Percentiles rank a stretch among this genome's conserved stretches.
Evolutionary conservation across 2,113 vertebrate species (phyloP).

Genomic region (Crotalus viridis): DNA sequence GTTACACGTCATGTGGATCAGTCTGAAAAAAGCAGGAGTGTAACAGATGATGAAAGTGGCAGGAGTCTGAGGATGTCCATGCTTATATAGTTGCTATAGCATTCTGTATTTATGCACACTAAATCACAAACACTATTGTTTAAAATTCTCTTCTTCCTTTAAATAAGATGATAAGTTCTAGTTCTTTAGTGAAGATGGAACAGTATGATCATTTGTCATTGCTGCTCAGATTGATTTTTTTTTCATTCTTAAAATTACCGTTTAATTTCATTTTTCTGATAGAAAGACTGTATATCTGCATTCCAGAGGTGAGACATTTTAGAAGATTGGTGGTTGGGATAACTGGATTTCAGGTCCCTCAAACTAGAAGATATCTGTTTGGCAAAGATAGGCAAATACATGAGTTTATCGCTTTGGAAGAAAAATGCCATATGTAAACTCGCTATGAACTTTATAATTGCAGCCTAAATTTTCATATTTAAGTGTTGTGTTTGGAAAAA

Average conservation of each 20-base stretch:
- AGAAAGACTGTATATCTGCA: not conserved
- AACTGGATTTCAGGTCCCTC: not conserved
- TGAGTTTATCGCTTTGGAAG: not conserved
- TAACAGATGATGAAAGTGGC: not conserved
- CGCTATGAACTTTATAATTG: not conserved
- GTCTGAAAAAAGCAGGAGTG: not conserved
- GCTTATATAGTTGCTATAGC: not conserved
- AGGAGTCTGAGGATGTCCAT: not conserved
- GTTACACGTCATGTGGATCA: not conserved
- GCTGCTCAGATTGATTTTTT: not conserved
- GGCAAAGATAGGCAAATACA: not conserved
- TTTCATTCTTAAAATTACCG: not conserved
- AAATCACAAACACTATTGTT: not conserved
- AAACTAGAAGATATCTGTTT: not conserved
- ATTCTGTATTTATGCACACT: not conserved
- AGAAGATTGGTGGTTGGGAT: not conserved
- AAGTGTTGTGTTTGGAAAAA: not conserved
- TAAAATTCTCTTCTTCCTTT: not conserved
- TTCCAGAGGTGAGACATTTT: not conserved
- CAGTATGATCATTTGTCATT: not conserved
- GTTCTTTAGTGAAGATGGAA: not conserved
- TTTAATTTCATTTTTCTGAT: not conserved
- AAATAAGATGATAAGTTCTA: not conserved
- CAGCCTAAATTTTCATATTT: not conserved
- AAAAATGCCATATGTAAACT: not conserved